Percentiles rank a stretch among this genome's conserved stretches.
Conservation (phyloP, 2,797 vertebrate species). For the Rachycentron canadum region DNA sequence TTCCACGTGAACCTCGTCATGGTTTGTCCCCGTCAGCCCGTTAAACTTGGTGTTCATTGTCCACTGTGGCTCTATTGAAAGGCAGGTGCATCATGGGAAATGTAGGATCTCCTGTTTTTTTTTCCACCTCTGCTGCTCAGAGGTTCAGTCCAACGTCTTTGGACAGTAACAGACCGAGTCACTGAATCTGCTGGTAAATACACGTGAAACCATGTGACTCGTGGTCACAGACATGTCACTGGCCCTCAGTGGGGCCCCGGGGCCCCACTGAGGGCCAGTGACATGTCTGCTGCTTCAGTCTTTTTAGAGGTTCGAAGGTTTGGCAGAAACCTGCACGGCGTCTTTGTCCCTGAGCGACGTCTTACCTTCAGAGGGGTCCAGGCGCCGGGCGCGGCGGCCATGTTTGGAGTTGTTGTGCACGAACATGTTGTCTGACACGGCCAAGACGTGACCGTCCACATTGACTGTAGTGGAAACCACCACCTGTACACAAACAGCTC, state of each 20-base stretch:
- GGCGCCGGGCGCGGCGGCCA: slow-evolving; percentile 92
- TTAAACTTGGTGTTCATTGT: neutral
- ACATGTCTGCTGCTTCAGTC: too few species aligned
- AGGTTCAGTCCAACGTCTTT: too few species aligned
- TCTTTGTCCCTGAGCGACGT: slow-evolving; percentile 6
- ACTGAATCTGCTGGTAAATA: too few species aligned
- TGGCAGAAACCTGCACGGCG: too few species aligned
- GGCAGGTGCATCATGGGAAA: slow-evolving; percentile 22
- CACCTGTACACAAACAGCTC: slow-evolving; percentile 83
- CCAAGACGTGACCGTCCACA: slow-evolving; percentile 94
- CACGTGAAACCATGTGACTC: too few species aligned
- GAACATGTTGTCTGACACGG: slow-evolving; percentile 98
- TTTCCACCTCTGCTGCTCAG: too few species aligned
- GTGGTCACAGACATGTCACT: too few species aligned
- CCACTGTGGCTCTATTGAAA: neutral
- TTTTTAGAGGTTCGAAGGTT: too few species aligned
- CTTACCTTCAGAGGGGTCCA: slow-evolving; percentile 96
- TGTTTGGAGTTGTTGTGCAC: slow-evolving; percentile 99
- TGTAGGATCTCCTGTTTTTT: neutral
- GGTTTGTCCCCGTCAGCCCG: neutral
- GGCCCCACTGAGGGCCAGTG: too few species aligned
- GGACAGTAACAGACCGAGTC: too few species aligned
- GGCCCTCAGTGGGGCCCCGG: too few species aligned
- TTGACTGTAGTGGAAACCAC: slow-evolving; percentile 95
- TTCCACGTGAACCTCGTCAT: neutral